These are phyloP conservation scores for Cydia amplana DNA, from an alignment of 1,140 invertebrate genomes.

Conservation along the genomic window DNA sequence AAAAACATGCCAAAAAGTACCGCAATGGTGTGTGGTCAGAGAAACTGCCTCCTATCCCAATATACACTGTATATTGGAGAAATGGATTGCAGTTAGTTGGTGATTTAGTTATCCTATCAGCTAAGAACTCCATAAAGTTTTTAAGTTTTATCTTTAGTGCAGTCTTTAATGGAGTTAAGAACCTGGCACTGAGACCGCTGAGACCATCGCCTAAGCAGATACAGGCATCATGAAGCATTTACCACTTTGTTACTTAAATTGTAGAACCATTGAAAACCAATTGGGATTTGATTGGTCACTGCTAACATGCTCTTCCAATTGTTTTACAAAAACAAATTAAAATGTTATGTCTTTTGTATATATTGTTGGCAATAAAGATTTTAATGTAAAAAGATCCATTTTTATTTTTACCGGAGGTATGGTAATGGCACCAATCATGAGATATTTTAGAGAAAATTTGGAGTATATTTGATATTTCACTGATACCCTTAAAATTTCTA, in stretches of 20 bases:
- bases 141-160: conserved; percentile 53
- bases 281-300: conserved; percentile 51
- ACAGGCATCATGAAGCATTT: conserved; percentile 64
- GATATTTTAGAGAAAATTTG: too few relatives aligned
- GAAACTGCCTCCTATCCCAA: conserved; percentile 60
- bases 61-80: conserved; percentile 65
- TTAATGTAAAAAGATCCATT: conserved; percentile 32
- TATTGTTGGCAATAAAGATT: conserved; percentile 58
- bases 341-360: conserved; percentile 48
- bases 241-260: conserved; percentile 44
- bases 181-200: conserved; percentile 56
- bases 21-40: conserved; percentile 72
- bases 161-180: conserved; percentile 63
- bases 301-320: conserved; percentile 44
- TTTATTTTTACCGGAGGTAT: conserved; percentile 33
- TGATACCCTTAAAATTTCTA: not conserved
- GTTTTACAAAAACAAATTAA: conserved; percentile 34
- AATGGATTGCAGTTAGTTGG: conserved; percentile 56
- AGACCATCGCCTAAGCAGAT: conserved; percentile 54
- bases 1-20: conserved; percentile 59
- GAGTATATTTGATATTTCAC: too few relatives aligned
- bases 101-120: conserved; percentile 49
- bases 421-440: too few relatives aligned
- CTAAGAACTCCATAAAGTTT: conserved; percentile 55
- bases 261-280: conserved; percentile 46